phyloP scores from a whole-genome alignment of 1,140 invertebrate species.

The Lepidurus couesii region DNA sequence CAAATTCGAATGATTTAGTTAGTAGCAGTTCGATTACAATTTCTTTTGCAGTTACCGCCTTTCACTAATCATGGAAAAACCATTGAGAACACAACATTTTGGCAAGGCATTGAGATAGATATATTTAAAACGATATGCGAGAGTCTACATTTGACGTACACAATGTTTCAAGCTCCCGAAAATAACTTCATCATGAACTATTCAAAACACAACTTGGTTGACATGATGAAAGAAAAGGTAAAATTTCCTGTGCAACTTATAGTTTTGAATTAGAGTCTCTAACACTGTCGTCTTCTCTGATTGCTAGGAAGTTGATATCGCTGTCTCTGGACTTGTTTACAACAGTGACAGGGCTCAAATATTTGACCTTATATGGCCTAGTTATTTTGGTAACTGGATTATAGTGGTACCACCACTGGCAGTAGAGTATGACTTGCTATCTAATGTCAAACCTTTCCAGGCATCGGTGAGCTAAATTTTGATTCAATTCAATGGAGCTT shows the following conservation, averaged over 20 bases:
- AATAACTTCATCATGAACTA: not conserved
- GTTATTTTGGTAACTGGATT: not conserved
- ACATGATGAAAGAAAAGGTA: not conserved
- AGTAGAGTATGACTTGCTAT: not conserved
- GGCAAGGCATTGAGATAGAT: not conserved
- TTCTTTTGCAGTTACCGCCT: not conserved
- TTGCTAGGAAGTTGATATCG: not conserved
- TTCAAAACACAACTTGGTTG: not conserved
- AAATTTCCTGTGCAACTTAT: not conserved
- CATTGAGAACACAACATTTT: not conserved
- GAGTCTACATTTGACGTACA: not conserved
- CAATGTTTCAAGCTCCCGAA: not conserved
- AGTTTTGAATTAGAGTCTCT: not conserved
- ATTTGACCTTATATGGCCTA: not conserved
- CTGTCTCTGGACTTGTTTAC: conserved; percentile 2
- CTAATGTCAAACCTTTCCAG: not conserved
- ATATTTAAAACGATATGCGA: not conserved
- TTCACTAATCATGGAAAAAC: not conserved
- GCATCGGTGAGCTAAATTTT: not conserved
- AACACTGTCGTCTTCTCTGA: not conserved
- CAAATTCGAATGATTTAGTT: not conserved
- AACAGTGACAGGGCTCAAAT: not conserved
- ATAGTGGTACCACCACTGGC: not conserved
- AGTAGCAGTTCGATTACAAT: not conserved
- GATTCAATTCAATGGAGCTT: no score